Conservation (phyloP, 1,140 invertebrate genomes). For the Pseudomyrmex flavicornis region DNA sequence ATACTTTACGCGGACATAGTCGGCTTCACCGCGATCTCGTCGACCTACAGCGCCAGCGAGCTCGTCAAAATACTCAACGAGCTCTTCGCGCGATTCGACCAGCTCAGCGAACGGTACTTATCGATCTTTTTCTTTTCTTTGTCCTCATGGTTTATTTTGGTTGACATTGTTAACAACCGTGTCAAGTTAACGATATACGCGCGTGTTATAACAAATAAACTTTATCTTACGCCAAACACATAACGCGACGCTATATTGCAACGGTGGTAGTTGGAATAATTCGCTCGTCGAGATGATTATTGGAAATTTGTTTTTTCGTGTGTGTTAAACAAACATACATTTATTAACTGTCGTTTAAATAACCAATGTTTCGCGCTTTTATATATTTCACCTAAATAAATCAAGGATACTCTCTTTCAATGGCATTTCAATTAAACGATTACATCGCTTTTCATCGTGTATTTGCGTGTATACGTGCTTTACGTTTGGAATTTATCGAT, state of each 20-base stretch:
- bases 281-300: too few relatives aligned
- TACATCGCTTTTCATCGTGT: neutral
- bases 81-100: constrained; percentile 96
- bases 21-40: constrained; percentile 97
- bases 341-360: too few relatives aligned
- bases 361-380: too few relatives aligned
- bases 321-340: too few relatives aligned
- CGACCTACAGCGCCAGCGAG: constrained; percentile 96
- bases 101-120: constrained; percentile 89
- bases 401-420: too few relatives aligned
- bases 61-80: constrained; percentile 97
- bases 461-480: neutral
- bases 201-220: too few relatives aligned
- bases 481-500: constrained; percentile 1
- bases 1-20: constrained; percentile 97
- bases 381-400: too few relatives aligned
- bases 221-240: too few relatives aligned
- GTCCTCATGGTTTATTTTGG: neutral
- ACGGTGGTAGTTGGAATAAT: too few relatives aligned
- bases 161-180: neutral
- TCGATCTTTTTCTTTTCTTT: neutral
- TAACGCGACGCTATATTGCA: too few relatives aligned
- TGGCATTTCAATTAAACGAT: neutral
- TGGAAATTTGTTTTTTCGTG: too few relatives aligned
- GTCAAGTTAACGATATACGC: too few relatives aligned